Evolutionary conservation across 30 jellyfish, hydroid and myxozoan species (phyloP), one percentile per base, ranked within the genome.

Genomic region (Aurelia sp.): DNA sequence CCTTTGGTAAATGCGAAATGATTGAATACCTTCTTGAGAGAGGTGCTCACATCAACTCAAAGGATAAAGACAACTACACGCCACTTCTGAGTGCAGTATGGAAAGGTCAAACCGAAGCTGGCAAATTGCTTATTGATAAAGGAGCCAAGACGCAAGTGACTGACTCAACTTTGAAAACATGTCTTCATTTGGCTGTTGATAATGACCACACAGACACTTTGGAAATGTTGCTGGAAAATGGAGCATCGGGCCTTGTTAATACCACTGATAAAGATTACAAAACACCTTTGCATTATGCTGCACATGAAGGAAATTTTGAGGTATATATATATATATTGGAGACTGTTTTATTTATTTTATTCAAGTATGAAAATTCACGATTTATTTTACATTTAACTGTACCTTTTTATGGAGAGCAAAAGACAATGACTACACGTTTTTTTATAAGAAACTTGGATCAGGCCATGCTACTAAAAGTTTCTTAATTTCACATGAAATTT

Each of bases 261-360:
- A 62, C 90, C 1, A 77, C 96, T 15, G 99, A 94, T 78, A 94
- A 94, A 52, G 97, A 94, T 71, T 94, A 79, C 86, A 77, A 57
- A 62, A 94, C 96, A 16, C 97, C 99, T 3, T 44, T 94, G 61
- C 99, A 94, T 77, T 94, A 85, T 72, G 99, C 99, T 11, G 99
- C 99, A 12, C 50, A 41, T 17, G 63, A 22, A 48, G 97, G 97
- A 21, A 80, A 94, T 70, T 19, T 89, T 0, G 89, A 83, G 91
- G 97, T 94, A 58, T 22, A 73, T n/a, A n/a, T n/a, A n/a, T n/a
- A n/a, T n/a, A n/a, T n/a, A n/a, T n/a, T n/a, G n/a, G n/a, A n/a
- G n/a, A n/a, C n/a, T n/a, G n/a, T n/a, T n/a, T n/a, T 76, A 17
- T 58, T 55, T 64, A 1, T 41, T 1, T 1, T 41, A n/a, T n/a